A percentile compares a stretch with the other conserved stretches of the same genome.
These are phyloP conservation scores for Drosophila santomea DNA, from an alignment of 1,140 invertebrate genomes.

Conservation along the genomic window DNA sequence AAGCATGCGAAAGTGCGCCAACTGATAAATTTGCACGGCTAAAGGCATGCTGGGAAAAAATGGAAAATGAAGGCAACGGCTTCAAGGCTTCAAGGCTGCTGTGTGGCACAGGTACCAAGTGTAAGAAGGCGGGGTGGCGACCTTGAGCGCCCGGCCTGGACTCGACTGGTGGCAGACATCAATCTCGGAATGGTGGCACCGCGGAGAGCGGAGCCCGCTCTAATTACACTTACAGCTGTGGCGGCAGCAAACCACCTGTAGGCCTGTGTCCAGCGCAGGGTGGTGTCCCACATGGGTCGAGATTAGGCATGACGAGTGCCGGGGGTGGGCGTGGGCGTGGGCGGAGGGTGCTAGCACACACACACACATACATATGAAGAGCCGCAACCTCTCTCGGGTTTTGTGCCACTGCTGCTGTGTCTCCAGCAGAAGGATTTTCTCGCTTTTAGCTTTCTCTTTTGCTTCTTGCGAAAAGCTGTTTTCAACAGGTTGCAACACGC, in stretches of 20 bases:
- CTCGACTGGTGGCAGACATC: conserved; percentile 26
- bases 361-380: not conserved
- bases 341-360: not conserved
- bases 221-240: conserved; percentile 44
- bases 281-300: conserved; percentile 20
- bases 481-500: conserved; percentile 66
- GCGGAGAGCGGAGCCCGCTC: not conserved
- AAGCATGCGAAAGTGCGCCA: conserved; percentile 60
- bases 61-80: not conserved
- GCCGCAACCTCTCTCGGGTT: conserved; percentile 3
- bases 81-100: conserved; percentile 51
- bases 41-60: conserved; percentile 21
- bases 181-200: conserved; percentile 25
- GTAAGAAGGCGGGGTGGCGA: conserved; percentile 3
- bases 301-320: conserved; percentile 3
- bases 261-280: conserved; percentile 21
- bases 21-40: conserved; percentile 59
- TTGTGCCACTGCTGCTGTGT: conserved; percentile 2
- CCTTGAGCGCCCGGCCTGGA: conserved; percentile 41
- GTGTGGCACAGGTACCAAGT: conserved; percentile 29
- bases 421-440: conserved; percentile 60
- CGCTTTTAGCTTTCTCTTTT: conserved; percentile 62
- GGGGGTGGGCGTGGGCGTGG: not conserved
- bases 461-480: conserved; percentile 8
- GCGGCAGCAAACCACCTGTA: conserved; percentile 54